A percentile compares a stretch with the other conserved stretches of the same genome.
These are phyloP conservation scores for Anguilla marmorata DNA, from an alignment of 2,797 vertebrate genomes.

Conservation along the genomic window DNA sequence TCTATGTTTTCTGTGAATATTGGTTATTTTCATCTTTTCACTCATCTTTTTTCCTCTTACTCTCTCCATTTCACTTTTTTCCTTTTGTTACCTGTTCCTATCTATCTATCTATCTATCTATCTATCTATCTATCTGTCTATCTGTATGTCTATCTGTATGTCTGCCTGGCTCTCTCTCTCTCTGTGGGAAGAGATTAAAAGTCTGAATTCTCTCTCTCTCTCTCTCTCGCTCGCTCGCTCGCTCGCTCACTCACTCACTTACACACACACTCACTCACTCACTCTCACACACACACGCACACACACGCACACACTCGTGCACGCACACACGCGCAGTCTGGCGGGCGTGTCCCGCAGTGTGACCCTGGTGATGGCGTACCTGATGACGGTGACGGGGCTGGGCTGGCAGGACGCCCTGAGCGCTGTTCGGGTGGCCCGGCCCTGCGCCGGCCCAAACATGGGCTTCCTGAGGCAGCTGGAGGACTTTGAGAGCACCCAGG, in stretches of 20 bases:
- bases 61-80: neutral
- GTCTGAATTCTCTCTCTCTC: too few relatives aligned
- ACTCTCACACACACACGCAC: neutral
- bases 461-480: conserved; percentile 93
- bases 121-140: neutral
- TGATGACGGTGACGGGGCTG: conserved; percentile 90
- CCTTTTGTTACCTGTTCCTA: neutral
- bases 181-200: neutral
- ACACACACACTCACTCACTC: neutral
- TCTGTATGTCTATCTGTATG: too few relatives aligned
- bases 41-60: neutral
- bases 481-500: conserved; percentile 83
- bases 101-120: neutral
- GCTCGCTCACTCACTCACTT: neutral
- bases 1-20: neutral
- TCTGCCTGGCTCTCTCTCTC: too few relatives aligned
- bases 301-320: neutral
- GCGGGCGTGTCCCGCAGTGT: conserved; percentile 95
- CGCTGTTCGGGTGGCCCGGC: conserved; percentile 80
- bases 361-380: conserved; percentile 90
- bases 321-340: conserved; percentile 68
- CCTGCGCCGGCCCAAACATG: conserved; percentile 88
- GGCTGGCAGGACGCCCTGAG: conserved; percentile 90
- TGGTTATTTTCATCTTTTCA: neutral
- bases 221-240: neutral